Conservation (phyloP, 2,113 vertebrate species). For the Tyto alba region DNA sequence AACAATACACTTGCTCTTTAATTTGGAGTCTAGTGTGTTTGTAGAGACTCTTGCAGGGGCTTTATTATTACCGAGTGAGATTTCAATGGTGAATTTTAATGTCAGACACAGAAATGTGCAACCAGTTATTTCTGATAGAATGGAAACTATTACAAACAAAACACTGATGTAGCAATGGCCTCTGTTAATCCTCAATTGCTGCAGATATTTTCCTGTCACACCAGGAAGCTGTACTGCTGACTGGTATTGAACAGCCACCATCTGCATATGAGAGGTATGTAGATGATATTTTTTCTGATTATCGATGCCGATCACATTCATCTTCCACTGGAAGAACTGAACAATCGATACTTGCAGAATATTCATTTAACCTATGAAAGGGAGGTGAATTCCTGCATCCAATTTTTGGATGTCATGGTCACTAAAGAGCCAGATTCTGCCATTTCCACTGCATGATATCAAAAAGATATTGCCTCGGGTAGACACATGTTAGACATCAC, state of each 20-base stretch:
- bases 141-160: constrained; percentile 57
- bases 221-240: neutral
- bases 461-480: constrained; percentile 14
- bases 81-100: constrained; percentile 66
- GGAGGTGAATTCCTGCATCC: constrained; percentile 53
- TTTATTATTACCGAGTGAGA: constrained; percentile 63
- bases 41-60: constrained; percentile 65
- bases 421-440: constrained; percentile 48
- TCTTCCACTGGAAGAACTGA: constrained; percentile 47
- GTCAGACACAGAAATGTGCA: constrained; percentile 50
- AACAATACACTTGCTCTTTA: constrained; percentile 70
- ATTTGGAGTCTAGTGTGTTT: constrained; percentile 70
- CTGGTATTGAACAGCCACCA: constrained; percentile 9
- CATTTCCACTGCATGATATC: constrained; percentile 1
- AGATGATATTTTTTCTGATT: constrained; percentile 51
- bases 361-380: constrained; percentile 50
- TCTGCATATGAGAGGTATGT: constrained; percentile 12
- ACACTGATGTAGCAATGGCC: constrained; percentile 1
- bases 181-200: constrained; percentile 38
- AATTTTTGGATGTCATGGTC: constrained; percentile 34
- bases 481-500: neutral
- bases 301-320: constrained; percentile 38
- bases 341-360: constrained; percentile 49
- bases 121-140: constrained; percentile 58
- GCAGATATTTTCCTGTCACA: constrained; percentile 35